These are phyloP conservation scores for Calameuta idolon DNA, from an alignment of 2,888 invertebrate genomes.

Conservation along the genomic window DNA sequence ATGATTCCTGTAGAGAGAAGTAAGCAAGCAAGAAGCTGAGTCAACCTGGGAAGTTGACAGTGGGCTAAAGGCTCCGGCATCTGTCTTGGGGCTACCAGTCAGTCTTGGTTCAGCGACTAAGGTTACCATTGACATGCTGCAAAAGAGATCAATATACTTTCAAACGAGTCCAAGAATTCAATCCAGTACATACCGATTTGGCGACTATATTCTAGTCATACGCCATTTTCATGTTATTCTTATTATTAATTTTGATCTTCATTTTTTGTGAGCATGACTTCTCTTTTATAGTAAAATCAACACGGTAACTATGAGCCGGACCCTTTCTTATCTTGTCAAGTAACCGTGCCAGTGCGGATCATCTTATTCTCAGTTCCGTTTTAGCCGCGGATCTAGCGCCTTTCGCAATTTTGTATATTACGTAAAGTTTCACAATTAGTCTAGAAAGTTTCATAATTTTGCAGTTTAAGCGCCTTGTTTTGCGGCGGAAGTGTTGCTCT, in stretches of 20 bases:
- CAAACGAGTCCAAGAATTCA: not conserved
- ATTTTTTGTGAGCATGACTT: too few relatives aligned
- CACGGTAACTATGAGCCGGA: not conserved
- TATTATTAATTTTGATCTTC: not conserved
- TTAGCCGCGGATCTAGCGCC: conserved; percentile 19
- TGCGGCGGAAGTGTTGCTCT: conserved; percentile 45
- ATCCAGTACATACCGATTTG: not conserved
- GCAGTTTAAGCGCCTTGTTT: conserved; percentile 56
- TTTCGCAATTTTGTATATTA: conserved; percentile 51
- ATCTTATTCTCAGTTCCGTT: conserved; percentile 20
- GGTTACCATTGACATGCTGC: not conserved
- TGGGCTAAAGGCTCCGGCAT: not conserved
- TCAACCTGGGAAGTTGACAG: not conserved
- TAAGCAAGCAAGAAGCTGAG: not conserved
- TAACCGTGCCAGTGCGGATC: conserved; percentile 19
- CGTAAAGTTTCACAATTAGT: conserved; percentile 62
- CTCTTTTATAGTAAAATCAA: too few relatives aligned
- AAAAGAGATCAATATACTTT: not conserved
- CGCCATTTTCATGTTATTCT: not conserved
- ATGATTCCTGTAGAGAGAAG: not conserved
- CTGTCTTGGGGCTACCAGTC: not conserved
- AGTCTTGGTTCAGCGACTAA: not conserved
- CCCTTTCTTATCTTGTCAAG: conserved; percentile 34
- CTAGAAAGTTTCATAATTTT: conserved; percentile 63
- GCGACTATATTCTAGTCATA: not conserved